Conservation (phyloP, 2,113 vertebrate genomes). For the Alouatta palliata region DNA sequence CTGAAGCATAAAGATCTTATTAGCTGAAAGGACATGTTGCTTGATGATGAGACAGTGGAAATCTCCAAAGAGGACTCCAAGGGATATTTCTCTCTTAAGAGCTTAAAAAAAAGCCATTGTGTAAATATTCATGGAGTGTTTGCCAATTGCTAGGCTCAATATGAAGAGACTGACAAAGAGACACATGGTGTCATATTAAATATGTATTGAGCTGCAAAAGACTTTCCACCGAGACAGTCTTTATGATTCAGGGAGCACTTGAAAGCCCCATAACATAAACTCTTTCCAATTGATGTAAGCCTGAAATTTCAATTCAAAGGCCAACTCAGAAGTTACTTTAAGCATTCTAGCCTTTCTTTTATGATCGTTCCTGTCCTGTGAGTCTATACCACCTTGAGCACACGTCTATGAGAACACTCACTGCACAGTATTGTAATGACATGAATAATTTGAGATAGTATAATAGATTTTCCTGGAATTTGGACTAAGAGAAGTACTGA, state of each 20-base stretch:
- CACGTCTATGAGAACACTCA: background rate
- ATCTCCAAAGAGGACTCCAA: background rate
- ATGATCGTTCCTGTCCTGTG: background rate
- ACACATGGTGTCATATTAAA: background rate
- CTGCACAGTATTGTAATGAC: background rate
- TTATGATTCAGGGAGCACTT: background rate
- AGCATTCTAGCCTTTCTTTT: background rate
- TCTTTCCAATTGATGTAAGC: background rate
- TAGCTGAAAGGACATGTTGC: background rate
- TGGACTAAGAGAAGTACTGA: background rate
- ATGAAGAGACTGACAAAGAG: background rate
- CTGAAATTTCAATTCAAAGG: background rate
- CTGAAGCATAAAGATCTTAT: background rate
- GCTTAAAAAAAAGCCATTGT: conserved; percentile 51
- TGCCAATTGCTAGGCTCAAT: background rate
- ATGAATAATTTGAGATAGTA: background rate
- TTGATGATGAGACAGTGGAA: background rate
- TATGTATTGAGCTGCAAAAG: background rate
- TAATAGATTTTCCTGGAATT: background rate
- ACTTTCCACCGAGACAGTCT: background rate
- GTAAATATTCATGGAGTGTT: conserved; percentile 29
- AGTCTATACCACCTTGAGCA: background rate
- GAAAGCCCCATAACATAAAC: background rate
- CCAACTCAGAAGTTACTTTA: background rate
- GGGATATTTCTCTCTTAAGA: conserved; percentile 2